Evolutionary conservation across 2,113 vertebrate species (phyloP), one percentile per base, ranked within the genome.

Genomic region (Oncorhynchus tshawytscha): DNA sequence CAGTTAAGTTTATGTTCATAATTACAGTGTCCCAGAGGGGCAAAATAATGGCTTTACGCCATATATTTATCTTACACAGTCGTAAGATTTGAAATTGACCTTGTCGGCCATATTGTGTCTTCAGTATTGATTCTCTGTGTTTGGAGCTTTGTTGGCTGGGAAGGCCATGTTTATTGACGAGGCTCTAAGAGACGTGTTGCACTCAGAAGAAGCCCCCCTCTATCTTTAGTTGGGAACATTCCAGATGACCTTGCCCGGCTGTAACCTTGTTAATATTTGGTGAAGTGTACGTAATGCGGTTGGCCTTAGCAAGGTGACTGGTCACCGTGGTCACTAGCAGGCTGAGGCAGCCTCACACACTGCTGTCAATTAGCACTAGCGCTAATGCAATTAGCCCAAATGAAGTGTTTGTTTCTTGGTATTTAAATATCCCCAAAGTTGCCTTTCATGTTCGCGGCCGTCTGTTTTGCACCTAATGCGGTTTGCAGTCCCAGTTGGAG

Each of bases 391-490:
- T 92, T 82, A 85, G 4, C 9, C 78, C 90, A 91, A 93, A 94
- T 91, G 78, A 92, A 94, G 91, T 93, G 92, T 93, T 92, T 93
- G 88, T 90, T 93, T 92, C 88, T 92, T 93, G 89, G 88, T 92
- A 91, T 92, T 93, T 87, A 91, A 91, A 93, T 84, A 91, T 91
- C 81, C 87, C 86, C 91, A 89, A 92, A 92, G 91, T 92, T 91
- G 90, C 87, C 90, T 94, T 93, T 93, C 86, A 93, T 94, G 90
- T 92, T 73, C 18, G 80, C 78, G 85, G 88, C 86, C 80, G 83
- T 92, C 91, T 94, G 92, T 92, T 92, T 86, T 88, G 84, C 67
- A 67, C 81, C 86, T 94, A 92, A 93, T 90, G 67, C 72, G 85
- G 91, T 93, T 93, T 93, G 83, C 6, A 71, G 87, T 91, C 89